Evolutionary conservation across 2,797 vertebrate species (phyloP).

Genomic region (Sparidentex hasta): DNA sequence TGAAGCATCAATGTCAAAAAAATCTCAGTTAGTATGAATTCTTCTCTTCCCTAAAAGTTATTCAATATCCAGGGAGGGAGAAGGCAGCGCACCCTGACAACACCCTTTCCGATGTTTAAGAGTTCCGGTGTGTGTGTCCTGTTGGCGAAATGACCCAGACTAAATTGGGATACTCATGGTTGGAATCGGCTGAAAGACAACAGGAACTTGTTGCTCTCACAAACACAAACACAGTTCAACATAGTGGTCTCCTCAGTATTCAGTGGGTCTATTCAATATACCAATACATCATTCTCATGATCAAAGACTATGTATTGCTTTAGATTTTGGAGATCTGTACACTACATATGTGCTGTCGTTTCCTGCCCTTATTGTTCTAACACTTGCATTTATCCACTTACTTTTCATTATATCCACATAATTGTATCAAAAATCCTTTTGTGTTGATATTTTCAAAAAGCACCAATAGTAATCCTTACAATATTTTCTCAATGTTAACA

Average conservation of each 20-base stretch:
- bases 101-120: slow-evolving; percentile 3
- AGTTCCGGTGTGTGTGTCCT: slow-evolving; percentile 17
- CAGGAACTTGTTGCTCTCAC: slow-evolving; percentile 2
- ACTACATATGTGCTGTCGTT: no score
- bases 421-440: no score
- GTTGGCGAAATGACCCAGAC: slow-evolving; percentile 38
- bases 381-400: no score
- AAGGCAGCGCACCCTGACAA: slow-evolving; percentile 12
- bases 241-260: neutral
- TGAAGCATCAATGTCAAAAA: neutral
- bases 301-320: no score
- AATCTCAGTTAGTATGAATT: neutral
- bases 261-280: no score
- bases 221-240: slow-evolving; percentile 1
- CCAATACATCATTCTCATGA: no score
- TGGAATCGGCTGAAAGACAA: slow-evolving; percentile 48
- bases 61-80: neutral
- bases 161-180: slow-evolving; percentile 46
- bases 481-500: no score
- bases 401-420: no score
- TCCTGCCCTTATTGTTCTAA: no score
- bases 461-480: no score
- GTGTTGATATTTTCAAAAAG: no score
- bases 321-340: no score
- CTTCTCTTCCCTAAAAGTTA: neutral